phyloP scores from a whole-genome alignment of 2,113 vertebrate genomes.

The Channa argus region DNA sequence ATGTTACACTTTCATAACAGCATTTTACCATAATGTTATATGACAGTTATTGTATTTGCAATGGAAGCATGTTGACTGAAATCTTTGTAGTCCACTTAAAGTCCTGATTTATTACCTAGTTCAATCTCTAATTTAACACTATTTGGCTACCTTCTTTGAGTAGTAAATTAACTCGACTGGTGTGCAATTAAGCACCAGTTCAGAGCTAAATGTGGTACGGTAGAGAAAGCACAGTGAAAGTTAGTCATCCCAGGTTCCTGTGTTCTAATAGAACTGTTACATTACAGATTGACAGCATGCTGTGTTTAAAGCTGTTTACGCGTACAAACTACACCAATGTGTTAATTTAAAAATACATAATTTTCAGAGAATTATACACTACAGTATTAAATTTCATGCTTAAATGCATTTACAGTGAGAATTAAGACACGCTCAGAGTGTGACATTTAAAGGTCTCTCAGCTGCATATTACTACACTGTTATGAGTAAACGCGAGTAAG shows the following conservation, averaged over 20 bases:
- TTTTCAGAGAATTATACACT: no score
- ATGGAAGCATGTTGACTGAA: not conserved
- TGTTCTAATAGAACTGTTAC: not conserved
- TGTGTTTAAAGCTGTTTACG: not conserved
- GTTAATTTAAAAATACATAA: not conserved
- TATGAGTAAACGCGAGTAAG: no score
- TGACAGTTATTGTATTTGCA: not conserved
- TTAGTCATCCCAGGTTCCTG: not conserved
- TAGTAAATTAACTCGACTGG: conserved; percentile 19
- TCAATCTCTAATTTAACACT: conserved; percentile 2
- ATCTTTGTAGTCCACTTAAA: not conserved
- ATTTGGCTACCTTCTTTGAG: conserved; percentile 1
- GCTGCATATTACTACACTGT: not conserved
- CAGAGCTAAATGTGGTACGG: not conserved
- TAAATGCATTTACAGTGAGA: no score
- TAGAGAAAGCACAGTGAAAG: not conserved
- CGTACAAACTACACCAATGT: not conserved
- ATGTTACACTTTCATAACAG: not conserved
- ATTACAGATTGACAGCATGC: no score
- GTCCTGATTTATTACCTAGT: not conserved
- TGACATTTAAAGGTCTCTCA: no score
- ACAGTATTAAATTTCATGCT: no score
- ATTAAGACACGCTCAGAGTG: no score
- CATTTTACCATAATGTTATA: not conserved
- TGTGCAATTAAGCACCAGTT: conserved; percentile 8